Conservation (phyloP, 2,888 invertebrate species). For the Exephanes ischioxanthus region DNA sequence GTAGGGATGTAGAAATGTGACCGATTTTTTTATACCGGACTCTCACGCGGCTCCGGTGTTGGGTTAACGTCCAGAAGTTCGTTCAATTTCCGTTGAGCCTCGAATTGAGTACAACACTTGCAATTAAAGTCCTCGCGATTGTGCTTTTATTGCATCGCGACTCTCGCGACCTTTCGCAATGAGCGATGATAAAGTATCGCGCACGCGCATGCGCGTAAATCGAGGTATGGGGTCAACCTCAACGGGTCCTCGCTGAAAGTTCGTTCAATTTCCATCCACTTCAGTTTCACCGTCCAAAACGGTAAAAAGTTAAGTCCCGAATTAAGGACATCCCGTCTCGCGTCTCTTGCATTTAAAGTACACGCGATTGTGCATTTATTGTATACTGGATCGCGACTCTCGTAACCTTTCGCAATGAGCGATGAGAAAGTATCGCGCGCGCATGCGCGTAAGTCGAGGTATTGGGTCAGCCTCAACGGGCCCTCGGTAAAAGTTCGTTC, state of each 20-base stretch:
- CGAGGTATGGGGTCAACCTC: background rate
- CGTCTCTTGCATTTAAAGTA: background rate
- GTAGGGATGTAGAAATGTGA: constrained; percentile 38
- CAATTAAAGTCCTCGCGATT: background rate
- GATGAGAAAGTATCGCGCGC: background rate
- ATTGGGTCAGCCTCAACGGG: background rate
- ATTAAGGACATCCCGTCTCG: background rate
- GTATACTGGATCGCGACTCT: background rate
- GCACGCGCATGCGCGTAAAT: background rate
- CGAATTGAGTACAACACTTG: background rate
- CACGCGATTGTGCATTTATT: background rate
- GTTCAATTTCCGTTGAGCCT: background rate
- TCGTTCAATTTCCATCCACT: no score
- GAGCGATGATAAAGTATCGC: background rate
- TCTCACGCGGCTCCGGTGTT: background rate
- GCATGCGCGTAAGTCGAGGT: background rate
- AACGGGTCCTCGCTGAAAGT: background rate
- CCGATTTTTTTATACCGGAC: constrained; percentile 38
- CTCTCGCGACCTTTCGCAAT: background rate
- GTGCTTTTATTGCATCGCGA: background rate
- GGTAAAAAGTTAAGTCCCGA: background rate
- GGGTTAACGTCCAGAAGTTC: background rate
- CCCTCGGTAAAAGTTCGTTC: no score
- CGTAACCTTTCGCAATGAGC: background rate
- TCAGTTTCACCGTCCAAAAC: no score